Conservation (phyloP, 2,888 invertebrate species). For the Empis livida region DNA sequence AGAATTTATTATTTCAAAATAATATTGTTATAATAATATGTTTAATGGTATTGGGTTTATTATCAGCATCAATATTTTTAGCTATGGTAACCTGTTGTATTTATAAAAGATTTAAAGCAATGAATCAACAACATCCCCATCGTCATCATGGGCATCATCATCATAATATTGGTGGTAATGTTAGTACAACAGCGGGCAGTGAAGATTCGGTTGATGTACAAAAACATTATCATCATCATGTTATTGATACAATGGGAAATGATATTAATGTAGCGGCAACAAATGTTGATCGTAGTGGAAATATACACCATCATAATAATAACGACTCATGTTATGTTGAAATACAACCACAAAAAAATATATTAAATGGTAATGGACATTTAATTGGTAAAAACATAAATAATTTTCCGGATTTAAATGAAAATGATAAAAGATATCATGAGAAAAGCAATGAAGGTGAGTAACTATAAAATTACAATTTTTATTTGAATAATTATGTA, state of each 20-base stretch:
- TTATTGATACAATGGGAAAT: slow-evolving; percentile 10
- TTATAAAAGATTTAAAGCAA: slow-evolving; percentile 24
- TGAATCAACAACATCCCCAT: slow-evolving; percentile 19
- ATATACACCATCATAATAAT: slow-evolving; percentile 10
- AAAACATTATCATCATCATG: slow-evolving; percentile 12
- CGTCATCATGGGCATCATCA: slow-evolving; percentile 14
- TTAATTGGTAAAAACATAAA: too few species aligned
- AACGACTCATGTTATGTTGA: slow-evolving; percentile 11
- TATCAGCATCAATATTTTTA: slow-evolving; percentile 25
- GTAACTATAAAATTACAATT: neutral
- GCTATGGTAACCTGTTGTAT: slow-evolving; percentile 28
- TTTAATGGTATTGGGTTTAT: slow-evolving; percentile 26
- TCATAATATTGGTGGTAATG: slow-evolving; percentile 12
- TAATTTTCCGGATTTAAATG: slow-evolving; percentile 8
- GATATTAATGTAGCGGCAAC: slow-evolving; percentile 1
- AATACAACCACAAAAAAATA: too few species aligned
- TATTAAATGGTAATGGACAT: too few species aligned
- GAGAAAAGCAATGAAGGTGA: slow-evolving; percentile 21
- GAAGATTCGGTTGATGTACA: slow-evolving; percentile 12
- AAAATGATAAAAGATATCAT: slow-evolving; percentile 15
- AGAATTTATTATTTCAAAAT: slow-evolving; percentile 20
- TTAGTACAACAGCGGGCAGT: slow-evolving; percentile 9
- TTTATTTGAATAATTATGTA: too few species aligned
- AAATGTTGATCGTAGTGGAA: slow-evolving; percentile 1
- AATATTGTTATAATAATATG: slow-evolving; percentile 26